A percentile compares a stretch with the other conserved stretches of the same genome.
These are phyloP conservation scores for Heliopora coerulea DNA, from an alignment of 92 coral and sea anemone genomes.

Conservation along the genomic window DNA sequence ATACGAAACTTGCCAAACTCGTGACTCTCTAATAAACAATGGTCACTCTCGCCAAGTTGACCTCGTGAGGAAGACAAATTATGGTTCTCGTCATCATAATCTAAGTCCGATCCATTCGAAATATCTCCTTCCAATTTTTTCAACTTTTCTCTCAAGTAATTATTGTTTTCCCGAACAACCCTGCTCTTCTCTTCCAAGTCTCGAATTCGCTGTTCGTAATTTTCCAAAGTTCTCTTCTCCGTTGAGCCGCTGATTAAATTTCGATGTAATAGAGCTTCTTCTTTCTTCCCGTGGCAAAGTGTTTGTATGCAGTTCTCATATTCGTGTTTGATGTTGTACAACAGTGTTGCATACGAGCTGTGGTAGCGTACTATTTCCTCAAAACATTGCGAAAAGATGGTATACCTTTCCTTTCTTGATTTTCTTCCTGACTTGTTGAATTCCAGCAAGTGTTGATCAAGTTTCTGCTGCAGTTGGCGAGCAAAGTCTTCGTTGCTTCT, in stretches of 20 bases:
- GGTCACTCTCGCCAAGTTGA: not conserved
- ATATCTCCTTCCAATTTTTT: not conserved
- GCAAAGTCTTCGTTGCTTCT: constrained; percentile 12
- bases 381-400: constrained; percentile 35
- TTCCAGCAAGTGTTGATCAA: constrained; percentile 15
- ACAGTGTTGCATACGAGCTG: constrained; percentile 14
- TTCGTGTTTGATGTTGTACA: constrained; percentile 29
- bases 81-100: not conserved
- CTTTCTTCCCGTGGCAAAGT: constrained; percentile 4
- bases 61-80: not conserved
- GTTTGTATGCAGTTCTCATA: constrained; percentile 28
- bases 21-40: too few relatives aligned
- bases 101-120: not conserved
- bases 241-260: constrained; percentile 10
- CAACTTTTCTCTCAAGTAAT: not conserved
- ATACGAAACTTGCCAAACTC: constrained; percentile 27
- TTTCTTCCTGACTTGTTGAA: not conserved
- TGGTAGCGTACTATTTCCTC: constrained; percentile 24
- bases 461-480: not conserved
- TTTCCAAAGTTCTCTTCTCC: constrained; percentile 1
- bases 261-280: constrained; percentile 5
- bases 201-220: constrained; percentile 5
- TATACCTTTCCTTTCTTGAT: constrained; percentile 19
- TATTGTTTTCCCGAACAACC: constrained; percentile 5
- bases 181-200: constrained; percentile 14